Conservation (phyloP, 1,140 invertebrate genomes). For the Cydia strobilella region DNA sequence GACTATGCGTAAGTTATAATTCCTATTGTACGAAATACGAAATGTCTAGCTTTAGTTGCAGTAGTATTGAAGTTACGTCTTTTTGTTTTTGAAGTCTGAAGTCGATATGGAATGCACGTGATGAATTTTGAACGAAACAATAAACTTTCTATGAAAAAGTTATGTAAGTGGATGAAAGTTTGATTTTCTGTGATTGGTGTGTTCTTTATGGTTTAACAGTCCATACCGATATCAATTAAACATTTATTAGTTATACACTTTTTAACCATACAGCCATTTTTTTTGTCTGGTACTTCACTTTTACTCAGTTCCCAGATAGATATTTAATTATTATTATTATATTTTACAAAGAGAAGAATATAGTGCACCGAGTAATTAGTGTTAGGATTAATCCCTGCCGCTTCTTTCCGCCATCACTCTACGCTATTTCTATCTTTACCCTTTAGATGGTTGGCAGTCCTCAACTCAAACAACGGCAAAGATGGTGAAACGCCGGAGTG, state of each 20-base stretch:
- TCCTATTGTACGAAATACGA: not conserved
- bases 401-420: too few relatives aligned
- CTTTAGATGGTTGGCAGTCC: too few relatives aligned
- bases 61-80: not conserved
- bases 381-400: too few relatives aligned
- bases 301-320: too few relatives aligned
- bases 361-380: too few relatives aligned
- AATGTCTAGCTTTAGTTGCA: not conserved
- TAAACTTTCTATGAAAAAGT: constrained; percentile 9
- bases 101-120: not conserved
- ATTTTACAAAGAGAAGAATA: too few relatives aligned
- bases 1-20: not conserved
- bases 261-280: too few relatives aligned
- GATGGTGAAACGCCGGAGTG: too few relatives aligned
- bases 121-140: not conserved
- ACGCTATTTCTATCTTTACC: too few relatives aligned
- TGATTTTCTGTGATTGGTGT: not conserved
- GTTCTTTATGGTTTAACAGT: constrained; percentile 8
- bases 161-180: constrained; percentile 9
- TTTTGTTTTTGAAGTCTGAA: not conserved
- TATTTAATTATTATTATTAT: too few relatives aligned
- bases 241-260: not conserved
- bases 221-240: not conserved
- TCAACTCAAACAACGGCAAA: too few relatives aligned
- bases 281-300: too few relatives aligned